Evolutionary conservation across 1,140 invertebrate species (phyloP).

Genomic region (Paracyclopina nana): DNA sequence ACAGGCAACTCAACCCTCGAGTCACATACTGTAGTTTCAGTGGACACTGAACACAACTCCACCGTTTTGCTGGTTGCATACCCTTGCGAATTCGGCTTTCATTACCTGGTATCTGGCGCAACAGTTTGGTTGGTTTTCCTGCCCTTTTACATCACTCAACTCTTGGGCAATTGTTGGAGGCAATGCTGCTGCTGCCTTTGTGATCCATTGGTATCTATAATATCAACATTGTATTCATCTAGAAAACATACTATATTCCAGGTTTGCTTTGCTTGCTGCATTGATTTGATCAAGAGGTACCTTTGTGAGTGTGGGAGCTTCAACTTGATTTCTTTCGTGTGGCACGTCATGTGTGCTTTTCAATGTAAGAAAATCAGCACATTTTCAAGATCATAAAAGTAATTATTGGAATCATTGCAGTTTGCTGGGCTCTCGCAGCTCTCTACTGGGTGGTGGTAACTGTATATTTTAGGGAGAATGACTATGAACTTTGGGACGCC

Average conservation of each 20-base stretch:
- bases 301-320: slow-evolving; percentile 13
- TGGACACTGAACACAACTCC: not conserved
- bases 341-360: slow-evolving; percentile 12
- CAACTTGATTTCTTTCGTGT: slow-evolving; percentile 6
- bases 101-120: slow-evolving; percentile 10
- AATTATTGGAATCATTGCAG: not conserved
- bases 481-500: not conserved
- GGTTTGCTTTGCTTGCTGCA: not conserved
- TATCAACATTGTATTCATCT: not conserved
- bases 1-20: not conserved
- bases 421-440: not conserved
- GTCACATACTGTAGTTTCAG: not conserved
- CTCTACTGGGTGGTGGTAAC: not conserved
- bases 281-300: slow-evolving; percentile 6
- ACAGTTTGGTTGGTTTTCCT: slow-evolving; percentile 11
- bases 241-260: not conserved
- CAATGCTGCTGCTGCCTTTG: slow-evolving; percentile 17
- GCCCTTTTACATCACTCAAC: slow-evolving; percentile 3
- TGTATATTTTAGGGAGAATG: not conserved
- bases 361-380: slow-evolving; percentile 7
- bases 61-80: slow-evolving; percentile 7
- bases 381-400: not conserved
- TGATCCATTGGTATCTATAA: slow-evolving; percentile 13
- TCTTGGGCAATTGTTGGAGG: slow-evolving; percentile 16
- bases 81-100: slow-evolving; percentile 15